Evolutionary conservation across 2,113 vertebrate genomes (phyloP).

Genomic region (Carettochelys insculpta): DNA sequence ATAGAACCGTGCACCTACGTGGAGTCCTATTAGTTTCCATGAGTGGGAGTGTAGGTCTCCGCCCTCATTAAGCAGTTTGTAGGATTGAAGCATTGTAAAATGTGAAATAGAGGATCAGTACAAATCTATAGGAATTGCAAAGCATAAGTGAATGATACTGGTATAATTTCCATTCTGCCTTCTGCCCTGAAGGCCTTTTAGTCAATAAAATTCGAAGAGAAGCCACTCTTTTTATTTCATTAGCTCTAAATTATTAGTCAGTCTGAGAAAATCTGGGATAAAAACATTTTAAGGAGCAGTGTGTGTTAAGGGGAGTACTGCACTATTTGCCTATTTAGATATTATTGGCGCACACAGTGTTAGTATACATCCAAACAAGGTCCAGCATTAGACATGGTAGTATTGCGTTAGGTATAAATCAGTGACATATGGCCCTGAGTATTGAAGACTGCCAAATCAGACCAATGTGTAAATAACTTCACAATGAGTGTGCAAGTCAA

Average conservation of each 20-base stretch:
- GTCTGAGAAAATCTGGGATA: background rate
- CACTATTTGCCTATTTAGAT: background rate
- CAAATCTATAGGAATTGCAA: slow-evolving; percentile 10
- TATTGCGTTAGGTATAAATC: background rate
- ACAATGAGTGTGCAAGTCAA: background rate
- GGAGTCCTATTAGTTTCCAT: background rate
- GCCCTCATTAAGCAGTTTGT: slow-evolving; percentile 24
- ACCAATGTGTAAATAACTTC: background rate
- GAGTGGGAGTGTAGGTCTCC: slow-evolving; percentile 28
- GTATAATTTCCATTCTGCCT: slow-evolving; percentile 15
- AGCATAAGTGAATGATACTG: background rate
- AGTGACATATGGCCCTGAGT: accelerated
- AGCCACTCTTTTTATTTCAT: background rate
- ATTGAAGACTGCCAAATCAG: background rate
- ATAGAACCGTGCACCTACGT: slow-evolving; percentile 16
- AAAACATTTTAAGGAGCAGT: background rate
- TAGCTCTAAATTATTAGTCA: background rate
- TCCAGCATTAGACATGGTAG: background rate
- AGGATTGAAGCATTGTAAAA: background rate
- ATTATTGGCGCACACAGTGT: background rate
- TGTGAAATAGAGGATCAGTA: background rate
- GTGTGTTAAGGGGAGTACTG: background rate
- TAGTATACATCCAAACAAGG: background rate
- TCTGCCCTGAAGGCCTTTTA: background rate
- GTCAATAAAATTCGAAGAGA: slow-evolving; percentile 7